phyloP scores from a whole-genome alignment of 2,888 invertebrate genomes.

The Sicus ferrugineus region DNA sequence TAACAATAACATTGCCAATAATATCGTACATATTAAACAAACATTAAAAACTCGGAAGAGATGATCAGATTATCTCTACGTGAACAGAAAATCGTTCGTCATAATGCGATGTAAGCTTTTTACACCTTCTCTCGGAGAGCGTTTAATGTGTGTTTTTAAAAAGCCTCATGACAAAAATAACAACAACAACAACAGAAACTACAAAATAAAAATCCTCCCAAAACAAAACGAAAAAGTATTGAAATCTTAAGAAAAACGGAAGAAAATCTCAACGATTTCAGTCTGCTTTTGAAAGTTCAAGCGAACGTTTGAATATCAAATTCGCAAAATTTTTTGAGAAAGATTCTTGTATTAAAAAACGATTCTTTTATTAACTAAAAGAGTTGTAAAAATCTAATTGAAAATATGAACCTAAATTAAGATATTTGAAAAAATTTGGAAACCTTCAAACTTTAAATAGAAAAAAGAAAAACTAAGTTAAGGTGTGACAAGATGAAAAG shows the following conservation, averaged over 20 bases:
- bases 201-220: no score
- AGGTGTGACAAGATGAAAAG: no score
- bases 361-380: background rate
- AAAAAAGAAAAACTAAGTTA: background rate
- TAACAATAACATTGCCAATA: no score
- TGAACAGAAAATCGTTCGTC: background rate
- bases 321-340: background rate
- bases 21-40: no score
- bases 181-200: conserved; percentile 31
- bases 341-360: background rate
- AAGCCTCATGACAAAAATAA: conserved; percentile 13
- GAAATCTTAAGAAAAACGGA: background rate
- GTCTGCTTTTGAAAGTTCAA: conserved; percentile 43
- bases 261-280: conserved; percentile 33
- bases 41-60: no score
- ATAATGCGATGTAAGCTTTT: background rate
- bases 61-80: no score
- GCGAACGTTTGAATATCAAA: conserved; percentile 36
- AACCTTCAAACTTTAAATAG: background rate
- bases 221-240: conserved; percentile 37
- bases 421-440: background rate
- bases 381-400: background rate
- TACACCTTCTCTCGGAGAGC: background rate
- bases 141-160: background rate
- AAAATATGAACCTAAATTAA: background rate